A percentile compares a stretch with the other conserved stretches of the same genome.
Evolutionary conservation across 2,888 invertebrate species (phyloP).

Genomic region (Hesperia comma): DNA sequence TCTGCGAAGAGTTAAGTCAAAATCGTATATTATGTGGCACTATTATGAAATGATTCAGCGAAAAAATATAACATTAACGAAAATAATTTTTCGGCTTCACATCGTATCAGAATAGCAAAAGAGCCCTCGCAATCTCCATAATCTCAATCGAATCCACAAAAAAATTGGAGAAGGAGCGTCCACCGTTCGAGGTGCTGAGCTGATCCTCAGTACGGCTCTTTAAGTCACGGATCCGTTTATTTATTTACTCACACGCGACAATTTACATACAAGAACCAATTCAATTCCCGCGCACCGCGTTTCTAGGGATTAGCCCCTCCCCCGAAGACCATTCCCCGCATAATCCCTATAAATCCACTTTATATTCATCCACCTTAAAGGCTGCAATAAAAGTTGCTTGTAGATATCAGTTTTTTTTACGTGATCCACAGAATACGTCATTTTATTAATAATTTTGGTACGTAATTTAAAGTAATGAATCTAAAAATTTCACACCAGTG

Average conservation of each 20-base stretch:
- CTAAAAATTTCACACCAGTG: too few species aligned
- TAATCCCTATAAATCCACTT: conserved; percentile 82
- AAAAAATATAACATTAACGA: too few species aligned
- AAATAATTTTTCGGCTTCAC: not conserved
- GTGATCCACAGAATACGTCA: conserved; percentile 20
- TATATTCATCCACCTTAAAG: conserved; percentile 84
- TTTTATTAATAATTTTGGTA: conserved; percentile 21
- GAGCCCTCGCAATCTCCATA: conserved; percentile 6
- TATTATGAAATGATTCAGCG: too few species aligned
- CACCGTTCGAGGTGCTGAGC: conserved; percentile 50
- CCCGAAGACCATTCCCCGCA: conserved; percentile 66
- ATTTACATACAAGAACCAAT: conserved; percentile 81
- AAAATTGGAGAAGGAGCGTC: conserved; percentile 36
- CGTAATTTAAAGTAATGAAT: too few species aligned
- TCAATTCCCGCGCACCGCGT: conserved; percentile 77
- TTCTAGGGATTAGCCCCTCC: conserved; percentile 74
- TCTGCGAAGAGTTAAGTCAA: too few species aligned
- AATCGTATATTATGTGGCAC: too few species aligned
- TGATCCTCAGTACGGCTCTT: conserved; percentile 64
- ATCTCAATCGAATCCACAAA: conserved; percentile 11
- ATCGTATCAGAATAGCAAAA: not conserved
- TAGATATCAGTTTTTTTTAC: conserved; percentile 51
- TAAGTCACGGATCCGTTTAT: conserved; percentile 74
- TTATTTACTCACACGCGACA: conserved; percentile 79
- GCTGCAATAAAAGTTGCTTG: conserved; percentile 77